These are phyloP conservation scores for Ophiodon elongatus DNA, from an alignment of 2,113 vertebrate species.

Conservation along the genomic window DNA sequence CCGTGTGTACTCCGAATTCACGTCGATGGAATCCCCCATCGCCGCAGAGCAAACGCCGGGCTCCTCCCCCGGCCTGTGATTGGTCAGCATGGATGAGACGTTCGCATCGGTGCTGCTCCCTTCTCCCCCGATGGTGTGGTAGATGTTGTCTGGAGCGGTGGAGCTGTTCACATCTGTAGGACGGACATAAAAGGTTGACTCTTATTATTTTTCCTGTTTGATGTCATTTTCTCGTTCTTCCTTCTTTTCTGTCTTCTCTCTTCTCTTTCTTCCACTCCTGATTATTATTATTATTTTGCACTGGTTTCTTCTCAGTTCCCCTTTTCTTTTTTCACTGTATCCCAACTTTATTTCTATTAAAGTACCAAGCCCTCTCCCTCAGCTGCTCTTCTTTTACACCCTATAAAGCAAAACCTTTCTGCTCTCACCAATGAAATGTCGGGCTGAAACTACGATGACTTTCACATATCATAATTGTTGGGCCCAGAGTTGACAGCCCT, in stretches of 20 bases:
- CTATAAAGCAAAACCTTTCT: no score
- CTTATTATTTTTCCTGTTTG: neutral
- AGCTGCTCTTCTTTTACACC: no score
- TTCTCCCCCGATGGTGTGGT: neutral
- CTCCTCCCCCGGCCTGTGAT: neutral
- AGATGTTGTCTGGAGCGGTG: constrained; percentile 13
- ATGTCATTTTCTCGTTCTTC: no score
- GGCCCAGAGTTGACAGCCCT: no score
- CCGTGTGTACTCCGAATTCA: constrained; percentile 33
- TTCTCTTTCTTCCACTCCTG: neutral
- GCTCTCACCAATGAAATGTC: no score
- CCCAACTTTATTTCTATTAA: neutral
- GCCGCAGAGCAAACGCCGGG: neutral
- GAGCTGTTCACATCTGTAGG: constrained; percentile 5
- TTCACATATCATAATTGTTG: no score
- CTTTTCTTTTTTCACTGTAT: neutral
- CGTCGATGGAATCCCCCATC: neutral
- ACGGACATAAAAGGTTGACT: neutral
- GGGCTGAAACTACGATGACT: no score
- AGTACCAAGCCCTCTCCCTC: neutral
- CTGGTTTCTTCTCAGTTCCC: neutral
- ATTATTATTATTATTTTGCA: no score
- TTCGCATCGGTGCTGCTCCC: neutral
- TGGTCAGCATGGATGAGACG: rapidly evolving
- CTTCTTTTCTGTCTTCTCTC: no score